A percentile compares a stretch with the other conserved stretches of the same genome.
Evolutionary conservation across 2,888 invertebrate species (phyloP).

Genomic region (Metallyticus violacea): DNA sequence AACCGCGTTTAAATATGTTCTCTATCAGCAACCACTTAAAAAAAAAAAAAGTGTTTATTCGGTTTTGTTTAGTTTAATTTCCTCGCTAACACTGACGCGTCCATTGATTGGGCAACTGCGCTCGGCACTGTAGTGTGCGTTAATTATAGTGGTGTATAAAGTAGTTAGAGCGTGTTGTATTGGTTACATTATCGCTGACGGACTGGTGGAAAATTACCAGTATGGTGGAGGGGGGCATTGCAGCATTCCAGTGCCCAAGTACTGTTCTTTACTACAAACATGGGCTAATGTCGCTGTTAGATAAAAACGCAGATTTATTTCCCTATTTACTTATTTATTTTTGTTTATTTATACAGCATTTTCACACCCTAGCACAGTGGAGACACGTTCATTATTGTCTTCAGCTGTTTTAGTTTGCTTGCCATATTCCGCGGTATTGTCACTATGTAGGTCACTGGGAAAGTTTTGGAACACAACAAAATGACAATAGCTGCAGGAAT

Average conservation of each 20-base stretch:
- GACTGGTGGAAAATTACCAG: slow-evolving; percentile 3
- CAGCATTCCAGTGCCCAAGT: no score
- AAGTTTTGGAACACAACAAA: no score
- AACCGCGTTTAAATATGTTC: background rate
- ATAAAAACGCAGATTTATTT: background rate
- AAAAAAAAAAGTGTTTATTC: background rate
- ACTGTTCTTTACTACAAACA: background rate
- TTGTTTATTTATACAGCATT: background rate
- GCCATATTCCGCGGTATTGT: no score
- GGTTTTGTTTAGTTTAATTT: background rate
- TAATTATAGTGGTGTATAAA: slow-evolving; percentile 1
- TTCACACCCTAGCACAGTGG: background rate
- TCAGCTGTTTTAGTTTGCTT: no score
- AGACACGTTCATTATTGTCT: no score
- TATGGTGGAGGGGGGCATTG: background rate
- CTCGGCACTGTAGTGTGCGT: background rate
- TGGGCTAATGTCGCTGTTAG: background rate
- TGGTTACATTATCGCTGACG: slow-evolving; percentile 16
- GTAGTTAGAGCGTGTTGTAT: background rate
- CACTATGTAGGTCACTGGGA: no score
- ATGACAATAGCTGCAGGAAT: no score
- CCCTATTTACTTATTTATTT: background rate
- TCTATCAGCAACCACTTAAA: background rate
- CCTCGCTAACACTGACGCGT: background rate
- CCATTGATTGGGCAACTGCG: background rate